Evolutionary conservation across 2,888 invertebrate species (phyloP).

Genomic region (Thumatha senex): DNA sequence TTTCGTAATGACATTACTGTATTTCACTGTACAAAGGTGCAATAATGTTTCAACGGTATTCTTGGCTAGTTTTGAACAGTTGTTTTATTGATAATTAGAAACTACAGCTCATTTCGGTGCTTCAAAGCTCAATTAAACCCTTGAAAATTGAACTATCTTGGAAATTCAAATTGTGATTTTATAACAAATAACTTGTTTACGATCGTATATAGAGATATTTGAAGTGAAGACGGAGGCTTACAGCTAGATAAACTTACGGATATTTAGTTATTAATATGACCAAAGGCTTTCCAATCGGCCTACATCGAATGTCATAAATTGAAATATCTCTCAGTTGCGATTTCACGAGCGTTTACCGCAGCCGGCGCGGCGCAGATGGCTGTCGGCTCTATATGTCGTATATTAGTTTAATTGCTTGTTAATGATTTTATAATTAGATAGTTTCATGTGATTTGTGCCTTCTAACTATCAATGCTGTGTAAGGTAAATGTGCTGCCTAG

Average conservation of each 20-base stretch:
- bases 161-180: slow-evolving; percentile 57
- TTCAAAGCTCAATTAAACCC: slow-evolving; percentile 63
- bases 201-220: slow-evolving; percentile 53
- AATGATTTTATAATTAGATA: slow-evolving; percentile 30
- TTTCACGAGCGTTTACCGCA: slow-evolving; percentile 35
- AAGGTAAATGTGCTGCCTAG: neutral
- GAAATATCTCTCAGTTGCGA: slow-evolving; percentile 31
- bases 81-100: slow-evolving; percentile 58
- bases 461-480: slow-evolving; percentile 9
- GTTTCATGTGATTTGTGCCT: slow-evolving; percentile 19
- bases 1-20: slow-evolving; percentile 39
- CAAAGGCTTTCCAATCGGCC: slow-evolving; percentile 35
- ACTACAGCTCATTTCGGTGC: slow-evolving; percentile 49
- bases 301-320: slow-evolving; percentile 28
- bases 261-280: too few relatives aligned
- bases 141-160: slow-evolving; percentile 63
- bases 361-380: slow-evolving; percentile 13
- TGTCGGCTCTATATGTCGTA: slow-evolving; percentile 29
- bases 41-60: slow-evolving; percentile 35
- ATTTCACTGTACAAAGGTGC: slow-evolving; percentile 31
- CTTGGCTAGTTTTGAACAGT: slow-evolving; percentile 43
- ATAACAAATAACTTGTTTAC: slow-evolving; percentile 52
- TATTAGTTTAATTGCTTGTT: slow-evolving; percentile 38
- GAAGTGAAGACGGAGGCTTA: too few relatives aligned
- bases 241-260: too few relatives aligned